Base-by-base conservation (phyloP, 2,888 invertebrate species). In the Acanthopleura granulata region DNA sequence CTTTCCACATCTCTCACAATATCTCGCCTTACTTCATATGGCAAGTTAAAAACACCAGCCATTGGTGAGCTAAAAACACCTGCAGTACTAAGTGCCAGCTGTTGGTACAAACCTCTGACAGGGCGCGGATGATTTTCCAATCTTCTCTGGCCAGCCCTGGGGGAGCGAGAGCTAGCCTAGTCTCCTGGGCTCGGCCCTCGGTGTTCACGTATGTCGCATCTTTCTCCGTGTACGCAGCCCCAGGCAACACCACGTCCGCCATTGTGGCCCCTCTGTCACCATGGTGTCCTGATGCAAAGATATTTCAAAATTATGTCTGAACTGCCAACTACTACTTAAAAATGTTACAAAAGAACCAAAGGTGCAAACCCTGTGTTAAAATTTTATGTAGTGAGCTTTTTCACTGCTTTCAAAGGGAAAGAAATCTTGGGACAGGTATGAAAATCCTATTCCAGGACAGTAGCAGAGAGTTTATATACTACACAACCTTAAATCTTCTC, bases 191-290 rank as follows among this genome's bases (percentile, higher is more conserved):
- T 80, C 99, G 93, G 0, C 99, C 99, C 92, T 99, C 99, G 0
- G 97, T 98, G 92, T 99, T 99, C 0, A 97, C 97, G 91, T 95
- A 99, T 0, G 96, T 97, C n/a, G 94, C 97, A 89, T 96, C 95
- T 92, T 99, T 99, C 93, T 99, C 99, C 0, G 99, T 99, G 91
- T 99, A 99, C 0, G 99, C 98, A 11, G 97, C 97, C 78, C 98
- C 92, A 0, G 99, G 97, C 16, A 99, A 91, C 76, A 99, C 93
- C 1, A 96, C 94, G 91, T 99, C 98, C 57, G 99, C 99, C 81
- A 97, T 94, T 62, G 93, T 91, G 0, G 99, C 99, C 74, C 99
- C 99, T 77, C 91, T 92, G 91, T 99, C 99, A 77, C 99, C 99
- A 91, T 99, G 99, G 92, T 98, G 98, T 73, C 97, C 96, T 95